Conservation (phyloP, 2,113 vertebrate species). For the Bos javanicus region DNA sequence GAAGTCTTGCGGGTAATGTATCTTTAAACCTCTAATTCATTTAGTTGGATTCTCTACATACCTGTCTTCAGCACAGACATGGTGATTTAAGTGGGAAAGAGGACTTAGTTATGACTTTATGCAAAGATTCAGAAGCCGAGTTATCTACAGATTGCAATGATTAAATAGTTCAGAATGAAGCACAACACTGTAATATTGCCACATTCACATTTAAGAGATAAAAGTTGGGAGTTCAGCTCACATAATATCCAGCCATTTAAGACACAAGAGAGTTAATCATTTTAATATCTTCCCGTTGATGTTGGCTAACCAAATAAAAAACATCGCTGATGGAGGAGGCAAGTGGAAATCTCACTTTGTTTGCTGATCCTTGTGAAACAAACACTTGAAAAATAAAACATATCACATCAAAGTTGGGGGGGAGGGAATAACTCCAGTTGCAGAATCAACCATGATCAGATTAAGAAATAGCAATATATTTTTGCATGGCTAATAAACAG, state of each 20-base stretch:
- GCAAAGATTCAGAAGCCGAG: not conserved
- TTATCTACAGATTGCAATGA: conserved; percentile 31
- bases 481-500: conserved; percentile 62
- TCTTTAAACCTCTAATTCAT: conserved; percentile 39
- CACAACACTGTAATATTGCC: not conserved
- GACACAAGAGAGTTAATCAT: conserved; percentile 56
- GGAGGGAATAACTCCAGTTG: not conserved
- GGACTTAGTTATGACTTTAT: conserved; percentile 4
- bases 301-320: conserved; percentile 43
- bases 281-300: conserved; percentile 45
- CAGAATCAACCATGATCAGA: conserved; percentile 41
- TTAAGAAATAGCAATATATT: conserved; percentile 47
- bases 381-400: conserved; percentile 51
- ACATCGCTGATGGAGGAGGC: not conserved
- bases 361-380: conserved; percentile 32
- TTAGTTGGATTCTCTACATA: conserved; percentile 27
- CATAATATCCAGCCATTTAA: conserved; percentile 18
- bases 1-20: conserved; percentile 11
- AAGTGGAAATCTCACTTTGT: not conserved
- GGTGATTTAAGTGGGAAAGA: conserved; percentile 1
- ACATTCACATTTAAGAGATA: conserved; percentile 45
- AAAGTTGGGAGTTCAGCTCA: conserved; percentile 16
- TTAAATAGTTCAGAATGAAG: conserved; percentile 36
- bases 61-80: conserved; percentile 28
- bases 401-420: conserved; percentile 20